A percentile compares a stretch with the other conserved stretches of the same genome.
Evolutionary conservation across 2,113 vertebrate genomes (phyloP).

Genomic region (Mungos mungo): DNA sequence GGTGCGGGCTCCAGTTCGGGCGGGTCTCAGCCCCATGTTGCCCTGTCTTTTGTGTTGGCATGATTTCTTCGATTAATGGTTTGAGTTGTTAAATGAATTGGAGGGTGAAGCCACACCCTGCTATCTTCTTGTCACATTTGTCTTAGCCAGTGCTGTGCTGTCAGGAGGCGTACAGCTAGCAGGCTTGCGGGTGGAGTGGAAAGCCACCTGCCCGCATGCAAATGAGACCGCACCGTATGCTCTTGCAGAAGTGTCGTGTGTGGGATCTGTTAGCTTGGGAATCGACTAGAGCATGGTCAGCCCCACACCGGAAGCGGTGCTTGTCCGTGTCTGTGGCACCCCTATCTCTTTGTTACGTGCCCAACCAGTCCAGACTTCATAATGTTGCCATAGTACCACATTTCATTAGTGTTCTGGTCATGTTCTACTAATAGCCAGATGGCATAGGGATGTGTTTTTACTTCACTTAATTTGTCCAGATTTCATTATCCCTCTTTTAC

Average conservation of each 20-base stretch:
- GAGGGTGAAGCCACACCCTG: neutral
- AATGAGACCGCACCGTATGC: neutral
- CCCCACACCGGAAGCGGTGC: neutral
- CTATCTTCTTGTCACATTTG: conserved; percentile 30
- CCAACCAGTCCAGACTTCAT: neutral
- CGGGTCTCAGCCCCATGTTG: neutral
- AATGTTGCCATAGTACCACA: neutral
- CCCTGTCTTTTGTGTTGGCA: neutral
- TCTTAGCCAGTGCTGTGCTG: neutral
- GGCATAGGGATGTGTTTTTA: conserved; percentile 32
- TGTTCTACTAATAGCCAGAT: neutral
- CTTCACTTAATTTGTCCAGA: conserved; percentile 15
- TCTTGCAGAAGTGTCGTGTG: neutral
- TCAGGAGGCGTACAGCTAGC: neutral
- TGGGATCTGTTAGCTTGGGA: neutral
- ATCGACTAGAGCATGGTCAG: neutral
- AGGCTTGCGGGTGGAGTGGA: neutral
- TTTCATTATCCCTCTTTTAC: conserved; percentile 43
- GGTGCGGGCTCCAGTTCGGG: neutral
- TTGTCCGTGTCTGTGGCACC: neutral
- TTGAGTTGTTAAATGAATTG: conserved; percentile 41
- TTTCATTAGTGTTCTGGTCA: conserved; percentile 45
- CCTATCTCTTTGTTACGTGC: neutral
- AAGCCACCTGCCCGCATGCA: conserved; percentile 29
- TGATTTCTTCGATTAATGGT: conserved; percentile 44